These are phyloP conservation scores for Pseudorasbora parva DNA, from an alignment of 2,113 vertebrate species.

Conservation along the genomic window DNA sequence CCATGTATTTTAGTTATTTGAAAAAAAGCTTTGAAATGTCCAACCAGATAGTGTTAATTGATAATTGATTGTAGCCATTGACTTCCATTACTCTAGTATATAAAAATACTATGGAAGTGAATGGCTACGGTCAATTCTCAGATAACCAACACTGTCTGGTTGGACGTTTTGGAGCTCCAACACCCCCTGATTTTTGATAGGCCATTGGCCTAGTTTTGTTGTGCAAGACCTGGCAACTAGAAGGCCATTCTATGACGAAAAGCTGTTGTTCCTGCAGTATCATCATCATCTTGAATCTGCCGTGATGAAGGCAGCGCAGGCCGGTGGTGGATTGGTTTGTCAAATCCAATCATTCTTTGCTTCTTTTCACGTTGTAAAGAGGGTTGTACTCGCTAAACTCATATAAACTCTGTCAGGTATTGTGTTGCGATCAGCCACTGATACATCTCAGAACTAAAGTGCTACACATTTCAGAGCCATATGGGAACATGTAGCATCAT, in stretches of 20 bases:
- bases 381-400: background rate
- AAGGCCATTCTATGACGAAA: background rate
- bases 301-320: background rate
- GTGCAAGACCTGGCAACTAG: too few species aligned
- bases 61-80: too few species aligned
- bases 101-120: too few species aligned
- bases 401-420: constrained; percentile 2
- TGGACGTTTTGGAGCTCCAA: too few species aligned
- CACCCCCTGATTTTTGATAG: too few species aligned
- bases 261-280: background rate
- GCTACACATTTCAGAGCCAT: background rate
- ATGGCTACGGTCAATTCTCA: too few species aligned
- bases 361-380: background rate
- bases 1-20: too few species aligned
- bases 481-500: background rate
- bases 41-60: too few species aligned
- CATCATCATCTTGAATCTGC: background rate
- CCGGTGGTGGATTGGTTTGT: background rate
- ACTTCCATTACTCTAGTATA: too few species aligned
- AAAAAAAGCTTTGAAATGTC: too few species aligned
- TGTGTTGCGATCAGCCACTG: background rate
- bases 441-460: background rate
- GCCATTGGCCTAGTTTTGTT: too few species aligned
- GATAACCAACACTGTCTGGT: too few species aligned
- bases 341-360: constrained; percentile 19